Conservation (phyloP, 1,140 invertebrate species). For the Leptonema lineaticorne region DNA sequence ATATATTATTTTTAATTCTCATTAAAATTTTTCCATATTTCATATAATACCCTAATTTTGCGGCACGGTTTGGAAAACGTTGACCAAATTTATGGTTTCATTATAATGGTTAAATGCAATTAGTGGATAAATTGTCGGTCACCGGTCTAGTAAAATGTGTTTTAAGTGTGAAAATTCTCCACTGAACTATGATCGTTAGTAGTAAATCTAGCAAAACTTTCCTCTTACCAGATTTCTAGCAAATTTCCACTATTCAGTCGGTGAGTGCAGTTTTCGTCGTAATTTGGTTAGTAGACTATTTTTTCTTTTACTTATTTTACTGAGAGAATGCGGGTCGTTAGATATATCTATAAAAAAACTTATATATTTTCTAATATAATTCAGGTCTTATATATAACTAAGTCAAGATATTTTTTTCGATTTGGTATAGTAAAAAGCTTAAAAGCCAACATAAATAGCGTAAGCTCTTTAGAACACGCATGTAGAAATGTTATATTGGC, state of each 20-base stretch:
- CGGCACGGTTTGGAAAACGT: too few species aligned
- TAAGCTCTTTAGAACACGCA: background rate
- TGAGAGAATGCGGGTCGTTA: too few species aligned
- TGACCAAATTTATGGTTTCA: background rate
- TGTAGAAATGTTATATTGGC: background rate
- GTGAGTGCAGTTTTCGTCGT: background rate
- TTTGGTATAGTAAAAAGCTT: too few species aligned
- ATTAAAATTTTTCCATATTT: too few species aligned
- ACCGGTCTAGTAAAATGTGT: background rate
- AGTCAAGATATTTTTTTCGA: background rate
- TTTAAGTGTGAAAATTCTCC: background rate
- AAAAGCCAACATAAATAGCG: too few species aligned
- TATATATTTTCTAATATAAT: too few species aligned
- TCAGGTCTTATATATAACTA: too few species aligned
- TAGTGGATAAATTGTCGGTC: background rate
- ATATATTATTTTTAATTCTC: too few species aligned
- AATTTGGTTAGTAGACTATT: background rate
- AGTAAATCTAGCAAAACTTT: background rate
- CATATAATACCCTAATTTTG: too few species aligned
- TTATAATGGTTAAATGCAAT: background rate
- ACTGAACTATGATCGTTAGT: background rate
- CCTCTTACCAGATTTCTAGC: background rate
- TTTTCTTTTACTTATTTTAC: too few species aligned
- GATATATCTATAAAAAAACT: too few species aligned
- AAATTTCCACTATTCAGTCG: background rate